phyloP scores from a whole-genome alignment of 2,113 vertebrate species.

The Chamaetylas fuelleborni region DNA sequence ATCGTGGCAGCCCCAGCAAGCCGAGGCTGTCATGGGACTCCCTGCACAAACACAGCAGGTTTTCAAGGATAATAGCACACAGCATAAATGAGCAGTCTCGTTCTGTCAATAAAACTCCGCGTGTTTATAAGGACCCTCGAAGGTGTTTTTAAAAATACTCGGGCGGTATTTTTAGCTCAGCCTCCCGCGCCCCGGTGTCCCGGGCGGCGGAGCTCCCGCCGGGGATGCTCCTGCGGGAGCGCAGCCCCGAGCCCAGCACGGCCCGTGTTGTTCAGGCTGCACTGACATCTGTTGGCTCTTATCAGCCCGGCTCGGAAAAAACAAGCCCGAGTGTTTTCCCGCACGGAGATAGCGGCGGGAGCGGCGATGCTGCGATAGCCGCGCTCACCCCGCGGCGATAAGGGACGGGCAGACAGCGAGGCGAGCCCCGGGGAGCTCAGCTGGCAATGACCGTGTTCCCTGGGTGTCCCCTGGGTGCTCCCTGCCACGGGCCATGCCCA shows the following conservation, averaged over 20 bases:
- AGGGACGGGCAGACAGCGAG: neutral
- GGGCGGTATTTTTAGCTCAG: constrained; percentile 28
- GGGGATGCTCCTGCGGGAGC: neutral
- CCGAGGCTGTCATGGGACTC: neutral
- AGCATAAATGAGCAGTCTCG: neutral
- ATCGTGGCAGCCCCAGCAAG: neutral
- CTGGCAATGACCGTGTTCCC: neutral
- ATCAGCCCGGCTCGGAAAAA: neutral
- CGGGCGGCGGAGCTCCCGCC: neutral
- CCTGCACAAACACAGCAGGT: neutral
- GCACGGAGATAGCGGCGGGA: neutral
- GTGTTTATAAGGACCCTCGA: constrained; percentile 8
- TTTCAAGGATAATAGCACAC: constrained; percentile 53
- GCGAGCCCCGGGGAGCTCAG: neutral
- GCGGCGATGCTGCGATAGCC: neutral
- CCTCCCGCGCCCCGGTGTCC: neutral
- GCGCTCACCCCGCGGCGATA: neutral
- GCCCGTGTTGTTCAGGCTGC: neutral
- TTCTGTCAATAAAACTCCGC: neutral
- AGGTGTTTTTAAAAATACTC: constrained; percentile 1
- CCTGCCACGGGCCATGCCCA: fast-evolving
- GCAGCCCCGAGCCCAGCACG: neutral
- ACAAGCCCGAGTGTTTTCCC: neutral
- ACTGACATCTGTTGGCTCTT: constrained; percentile 29
- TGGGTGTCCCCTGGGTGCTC: neutral